These are phyloP conservation scores for Eueides isabella DNA, from an alignment of 1,140 invertebrate genomes.

Conservation along the genomic window DNA sequence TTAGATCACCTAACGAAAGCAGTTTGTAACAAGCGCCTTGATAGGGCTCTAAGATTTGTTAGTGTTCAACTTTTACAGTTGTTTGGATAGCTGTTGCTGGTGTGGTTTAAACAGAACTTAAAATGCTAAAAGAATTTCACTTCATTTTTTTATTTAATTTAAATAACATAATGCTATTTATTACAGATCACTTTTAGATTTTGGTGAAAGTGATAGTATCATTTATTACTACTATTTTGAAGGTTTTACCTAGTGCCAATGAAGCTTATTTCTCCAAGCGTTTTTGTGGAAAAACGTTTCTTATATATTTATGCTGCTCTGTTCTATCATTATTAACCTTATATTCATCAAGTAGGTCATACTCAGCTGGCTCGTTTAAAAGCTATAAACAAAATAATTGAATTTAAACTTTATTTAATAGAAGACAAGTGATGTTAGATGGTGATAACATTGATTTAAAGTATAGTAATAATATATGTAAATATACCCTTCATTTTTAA, in stretches of 20 bases:
- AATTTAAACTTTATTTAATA: background rate
- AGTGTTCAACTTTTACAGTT: slow-evolving; percentile 53
- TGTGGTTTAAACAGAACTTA: background rate
- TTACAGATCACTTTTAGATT: background rate
- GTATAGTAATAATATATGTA: too few relatives aligned
- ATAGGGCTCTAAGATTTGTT: slow-evolving; percentile 48
- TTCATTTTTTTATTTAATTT: background rate
- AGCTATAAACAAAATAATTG: slow-evolving; percentile 8
- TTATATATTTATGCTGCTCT: slow-evolving; percentile 18
- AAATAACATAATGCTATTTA: background rate
- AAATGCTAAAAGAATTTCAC: background rate
- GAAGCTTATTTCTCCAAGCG: background rate
- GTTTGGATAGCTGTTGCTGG: slow-evolving; percentile 45
- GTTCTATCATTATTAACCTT: background rate
- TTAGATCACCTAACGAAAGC: slow-evolving; percentile 59
- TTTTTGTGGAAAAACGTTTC: slow-evolving; percentile 7
- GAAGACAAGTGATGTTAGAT: background rate
- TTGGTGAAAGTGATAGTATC: background rate
- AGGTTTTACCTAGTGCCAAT: too few relatives aligned
- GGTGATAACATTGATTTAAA: background rate
- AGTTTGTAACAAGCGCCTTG: slow-evolving; percentile 60
- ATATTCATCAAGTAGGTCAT: background rate
- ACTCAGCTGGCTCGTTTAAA: background rate
- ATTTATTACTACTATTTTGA: too few relatives aligned
- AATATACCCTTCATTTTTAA: too few relatives aligned